Conservation (phyloP, 2,797 vertebrate species). For the Galaxias olidus region DNA sequence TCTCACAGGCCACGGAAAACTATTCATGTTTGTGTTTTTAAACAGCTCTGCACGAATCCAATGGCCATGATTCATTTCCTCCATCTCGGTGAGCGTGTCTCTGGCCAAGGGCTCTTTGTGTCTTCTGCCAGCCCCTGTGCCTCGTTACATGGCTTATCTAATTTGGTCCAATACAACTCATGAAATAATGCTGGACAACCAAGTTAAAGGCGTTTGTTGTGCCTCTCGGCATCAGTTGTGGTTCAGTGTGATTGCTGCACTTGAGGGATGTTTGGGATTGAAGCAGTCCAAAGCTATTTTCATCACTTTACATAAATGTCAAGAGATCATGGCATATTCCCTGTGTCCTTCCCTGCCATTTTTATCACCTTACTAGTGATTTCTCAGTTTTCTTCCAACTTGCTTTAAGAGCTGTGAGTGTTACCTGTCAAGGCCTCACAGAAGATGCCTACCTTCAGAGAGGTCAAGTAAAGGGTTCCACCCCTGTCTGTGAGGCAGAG, state of each 20-base stretch:
- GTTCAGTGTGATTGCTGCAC: too few relatives aligned
- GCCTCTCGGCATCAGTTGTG: too few relatives aligned
- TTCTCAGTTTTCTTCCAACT: slow-evolving; percentile 8
- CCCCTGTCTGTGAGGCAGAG: slow-evolving; percentile 39
- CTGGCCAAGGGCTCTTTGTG: slow-evolving; percentile 33
- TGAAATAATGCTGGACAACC: too few relatives aligned
- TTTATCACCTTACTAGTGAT: neutral
- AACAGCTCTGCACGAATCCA: slow-evolving; percentile 38
- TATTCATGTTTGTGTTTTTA: slow-evolving; percentile 34
- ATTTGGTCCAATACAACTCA: too few relatives aligned
- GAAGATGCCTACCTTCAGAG: slow-evolving; percentile 45
- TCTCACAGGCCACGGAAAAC: slow-evolving; percentile 31
- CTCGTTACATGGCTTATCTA: neutral
- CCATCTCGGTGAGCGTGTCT: slow-evolving; percentile 30
- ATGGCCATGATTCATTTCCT: slow-evolving; percentile 38
- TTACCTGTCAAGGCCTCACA: slow-evolving; percentile 4
- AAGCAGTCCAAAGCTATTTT: too few relatives aligned
- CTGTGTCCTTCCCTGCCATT: too few relatives aligned
- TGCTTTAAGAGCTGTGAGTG: slow-evolving; percentile 14
- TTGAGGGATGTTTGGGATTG: too few relatives aligned
- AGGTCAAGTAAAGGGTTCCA: slow-evolving; percentile 45
- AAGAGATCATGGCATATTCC: too few relatives aligned
- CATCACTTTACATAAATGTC: too few relatives aligned
- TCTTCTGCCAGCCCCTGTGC: slow-evolving; percentile 11
- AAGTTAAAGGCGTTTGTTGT: too few relatives aligned